A percentile compares a stretch with the other conserved stretches of the same genome.
phyloP scores from a whole-genome alignment of 2,888 invertebrate species.

The Andrena chrysosceles region DNA sequence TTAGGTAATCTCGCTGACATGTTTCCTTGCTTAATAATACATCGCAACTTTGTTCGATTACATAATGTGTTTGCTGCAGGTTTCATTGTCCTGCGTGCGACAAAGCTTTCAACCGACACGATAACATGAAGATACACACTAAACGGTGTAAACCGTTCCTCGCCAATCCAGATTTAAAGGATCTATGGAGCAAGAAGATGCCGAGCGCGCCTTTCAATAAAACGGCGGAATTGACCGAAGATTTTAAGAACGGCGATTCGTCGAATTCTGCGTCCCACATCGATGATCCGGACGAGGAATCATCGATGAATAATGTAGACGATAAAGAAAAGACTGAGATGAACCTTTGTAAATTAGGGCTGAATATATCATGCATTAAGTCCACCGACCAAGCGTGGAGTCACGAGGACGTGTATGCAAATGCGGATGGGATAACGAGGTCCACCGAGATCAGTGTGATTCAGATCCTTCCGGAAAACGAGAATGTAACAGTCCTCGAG shows the following conservation, averaged over 20 bases:
- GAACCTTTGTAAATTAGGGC: slow-evolving; percentile 39
- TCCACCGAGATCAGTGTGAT: slow-evolving; percentile 3
- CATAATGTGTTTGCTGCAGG: slow-evolving; percentile 57
- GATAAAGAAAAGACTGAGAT: slow-evolving; percentile 33
- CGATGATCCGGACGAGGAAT: not conserved
- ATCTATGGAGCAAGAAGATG: slow-evolving; percentile 58
- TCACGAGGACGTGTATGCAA: not conserved
- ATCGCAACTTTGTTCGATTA: not conserved
- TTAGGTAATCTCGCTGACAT: slow-evolving; percentile 65
- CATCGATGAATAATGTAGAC: not conserved
- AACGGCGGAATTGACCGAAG: not conserved
- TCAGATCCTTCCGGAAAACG: slow-evolving; percentile 13
- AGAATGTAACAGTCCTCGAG: slow-evolving; percentile 55
- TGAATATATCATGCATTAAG: slow-evolving; percentile 47
- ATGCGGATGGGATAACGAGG: not conserved
- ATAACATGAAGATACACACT: slow-evolving; percentile 81
- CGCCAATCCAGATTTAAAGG: slow-evolving; percentile 74
- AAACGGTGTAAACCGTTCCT: slow-evolving; percentile 76
- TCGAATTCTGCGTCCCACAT: not conserved
- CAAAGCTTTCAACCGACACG: slow-evolving; percentile 78
- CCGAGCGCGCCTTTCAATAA: slow-evolving; percentile 40
- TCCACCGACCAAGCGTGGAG: slow-evolving; percentile 15
- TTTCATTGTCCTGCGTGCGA: slow-evolving; percentile 79
- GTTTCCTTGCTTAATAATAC: not conserved
- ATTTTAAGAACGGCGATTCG: not conserved